These are phyloP conservation scores for Drosophila kurseongensis DNA, from an alignment of 1,140 invertebrate genomes.

Conservation along the genomic window DNA sequence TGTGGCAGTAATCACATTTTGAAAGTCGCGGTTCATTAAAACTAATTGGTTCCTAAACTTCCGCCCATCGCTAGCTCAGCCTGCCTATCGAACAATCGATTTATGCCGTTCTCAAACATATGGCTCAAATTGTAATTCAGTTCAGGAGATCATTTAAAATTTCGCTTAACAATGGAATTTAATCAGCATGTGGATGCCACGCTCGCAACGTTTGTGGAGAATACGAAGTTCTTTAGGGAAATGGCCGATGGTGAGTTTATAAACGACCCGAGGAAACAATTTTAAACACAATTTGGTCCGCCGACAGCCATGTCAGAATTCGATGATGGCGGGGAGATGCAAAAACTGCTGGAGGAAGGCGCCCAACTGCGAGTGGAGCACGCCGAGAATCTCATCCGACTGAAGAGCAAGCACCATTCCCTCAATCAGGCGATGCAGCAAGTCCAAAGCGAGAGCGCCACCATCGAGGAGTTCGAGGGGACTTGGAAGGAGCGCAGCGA, in stretches of 20 bases:
- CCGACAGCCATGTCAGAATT: conserved; percentile 1
- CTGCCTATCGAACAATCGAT: conserved; percentile 8
- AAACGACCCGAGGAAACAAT: no score
- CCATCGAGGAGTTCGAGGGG: conserved; percentile 25
- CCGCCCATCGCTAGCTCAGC: neutral
- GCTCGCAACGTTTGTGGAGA: conserved; percentile 5
- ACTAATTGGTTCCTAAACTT: neutral
- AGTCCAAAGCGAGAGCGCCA: conserved; percentile 3
- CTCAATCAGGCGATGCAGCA: conserved; percentile 6
- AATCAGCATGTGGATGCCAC: conserved; percentile 5
- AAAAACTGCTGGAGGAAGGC: conserved; percentile 12
- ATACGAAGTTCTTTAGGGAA: conserved; percentile 9
- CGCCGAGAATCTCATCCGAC: conserved; percentile 18
- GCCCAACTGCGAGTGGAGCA: conserved; percentile 3
- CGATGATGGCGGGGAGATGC: conserved; percentile 1
- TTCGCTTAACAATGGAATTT: conserved; percentile 1
- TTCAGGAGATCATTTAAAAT: neutral
- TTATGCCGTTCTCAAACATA: neutral
- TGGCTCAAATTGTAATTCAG: neutral
- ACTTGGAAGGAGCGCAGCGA: neutral
- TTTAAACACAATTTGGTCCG: no score
- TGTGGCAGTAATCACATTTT: neutral
- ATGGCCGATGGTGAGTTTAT: conserved; percentile 6
- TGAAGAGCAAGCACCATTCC: conserved; percentile 31
- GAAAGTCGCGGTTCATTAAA: neutral